A percentile compares a stretch with the other conserved stretches of the same genome.
Evolutionary conservation across 2,113 vertebrate species (phyloP).

Genomic region (Diadophis punctatus): DNA sequence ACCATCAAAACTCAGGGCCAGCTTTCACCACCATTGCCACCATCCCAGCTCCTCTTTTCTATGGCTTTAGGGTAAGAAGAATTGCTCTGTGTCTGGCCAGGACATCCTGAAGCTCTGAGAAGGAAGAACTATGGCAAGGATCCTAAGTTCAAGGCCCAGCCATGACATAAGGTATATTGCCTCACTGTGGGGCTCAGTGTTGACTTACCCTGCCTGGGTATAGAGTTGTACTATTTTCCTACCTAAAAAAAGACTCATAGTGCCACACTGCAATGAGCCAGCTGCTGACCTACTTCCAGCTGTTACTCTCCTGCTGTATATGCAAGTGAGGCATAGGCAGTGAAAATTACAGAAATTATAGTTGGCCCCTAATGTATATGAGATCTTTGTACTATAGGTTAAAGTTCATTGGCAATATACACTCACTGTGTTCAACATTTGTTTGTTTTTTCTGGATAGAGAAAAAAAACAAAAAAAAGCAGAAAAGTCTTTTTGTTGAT

Average conservation of each 20-base stretch:
- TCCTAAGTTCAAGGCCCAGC: not conserved
- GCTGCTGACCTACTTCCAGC: not conserved
- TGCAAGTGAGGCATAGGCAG: not conserved
- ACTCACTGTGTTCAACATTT: not conserved
- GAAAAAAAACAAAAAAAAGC: not conserved
- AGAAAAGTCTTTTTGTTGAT: not conserved
- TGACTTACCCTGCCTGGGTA: not conserved
- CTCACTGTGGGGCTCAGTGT: not conserved
- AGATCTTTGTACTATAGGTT: not conserved
- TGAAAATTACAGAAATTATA: not conserved
- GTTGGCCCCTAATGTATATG: not conserved
- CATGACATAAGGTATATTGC: not conserved
- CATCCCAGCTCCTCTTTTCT: not conserved
- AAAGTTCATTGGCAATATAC: not conserved
- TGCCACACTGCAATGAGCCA: not conserved
- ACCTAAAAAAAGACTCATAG: not conserved
- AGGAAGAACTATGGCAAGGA: not conserved
- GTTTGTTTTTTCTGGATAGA: not conserved
- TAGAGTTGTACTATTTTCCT: not conserved
- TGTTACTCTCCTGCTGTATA: not conserved
- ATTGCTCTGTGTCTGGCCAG: not conserved
- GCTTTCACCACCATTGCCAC: not conserved
- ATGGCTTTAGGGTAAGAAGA: not conserved
- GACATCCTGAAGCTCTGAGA: not conserved
- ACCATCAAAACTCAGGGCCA: not conserved